These are phyloP conservation scores for Campopleginae sp. DNA, from an alignment of 2,888 invertebrate species.

Conservation along the genomic window DNA sequence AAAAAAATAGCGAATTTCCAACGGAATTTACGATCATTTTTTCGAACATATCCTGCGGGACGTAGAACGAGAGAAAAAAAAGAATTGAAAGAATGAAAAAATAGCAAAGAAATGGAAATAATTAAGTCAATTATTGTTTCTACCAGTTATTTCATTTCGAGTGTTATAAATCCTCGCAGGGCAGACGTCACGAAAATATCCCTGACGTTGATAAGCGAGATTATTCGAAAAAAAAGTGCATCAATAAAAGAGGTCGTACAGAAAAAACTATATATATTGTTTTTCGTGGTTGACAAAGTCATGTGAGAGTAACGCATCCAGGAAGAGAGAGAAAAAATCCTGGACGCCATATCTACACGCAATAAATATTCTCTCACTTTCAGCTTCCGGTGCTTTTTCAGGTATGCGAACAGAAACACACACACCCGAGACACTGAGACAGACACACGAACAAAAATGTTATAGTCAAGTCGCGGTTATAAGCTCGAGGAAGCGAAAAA, in stretches of 20 bases:
- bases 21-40: too few species aligned
- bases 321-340: background rate
- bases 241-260: slow-evolving; percentile 14
- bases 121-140: background rate
- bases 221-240: slow-evolving; percentile 8
- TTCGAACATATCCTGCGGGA: background rate
- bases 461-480: background rate
- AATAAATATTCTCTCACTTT: slow-evolving; percentile 39
- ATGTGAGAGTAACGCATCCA: background rate
- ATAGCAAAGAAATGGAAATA: background rate
- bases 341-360: slow-evolving; percentile 27
- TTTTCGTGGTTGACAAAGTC: slow-evolving; percentile 1
- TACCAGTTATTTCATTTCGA: background rate
- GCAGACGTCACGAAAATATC: background rate
- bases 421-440: slow-evolving; percentile 1
- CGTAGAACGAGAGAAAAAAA: background rate
- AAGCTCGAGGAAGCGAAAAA: slow-evolving; percentile 54
- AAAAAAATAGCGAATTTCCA: background rate
- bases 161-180: background rate
- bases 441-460: background rate
- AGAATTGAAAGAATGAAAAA: background rate
- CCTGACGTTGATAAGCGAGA: background rate
- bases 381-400: slow-evolving; percentile 24
- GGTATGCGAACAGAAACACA: slow-evolving; percentile 14
- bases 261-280: background rate